A percentile compares a stretch with the other conserved stretches of the same genome.
Conservation (phyloP, 2,797 vertebrate species). For the Heterohyrax brucei region DNA sequence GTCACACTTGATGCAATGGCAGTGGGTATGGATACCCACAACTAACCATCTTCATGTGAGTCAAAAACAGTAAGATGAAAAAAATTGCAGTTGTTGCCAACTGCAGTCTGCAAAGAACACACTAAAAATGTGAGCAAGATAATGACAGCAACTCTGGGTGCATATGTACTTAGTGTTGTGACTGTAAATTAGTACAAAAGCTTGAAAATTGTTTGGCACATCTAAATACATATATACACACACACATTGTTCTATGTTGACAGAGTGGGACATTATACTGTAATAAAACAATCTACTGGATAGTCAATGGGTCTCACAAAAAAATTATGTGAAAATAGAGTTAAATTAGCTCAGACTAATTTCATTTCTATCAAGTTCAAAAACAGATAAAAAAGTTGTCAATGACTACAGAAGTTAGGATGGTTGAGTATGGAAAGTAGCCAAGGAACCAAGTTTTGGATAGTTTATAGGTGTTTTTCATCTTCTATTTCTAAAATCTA, state of each 20-base stretch:
- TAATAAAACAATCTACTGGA: background rate
- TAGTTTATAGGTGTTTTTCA: background rate
- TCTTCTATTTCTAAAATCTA: background rate
- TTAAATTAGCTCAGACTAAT: background rate
- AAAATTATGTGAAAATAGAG: background rate
- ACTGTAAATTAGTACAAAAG: background rate
- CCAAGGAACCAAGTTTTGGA: background rate
- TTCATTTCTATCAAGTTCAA: background rate
- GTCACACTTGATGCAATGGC: too few species aligned
- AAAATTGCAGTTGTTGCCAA: background rate
- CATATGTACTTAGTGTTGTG: background rate
- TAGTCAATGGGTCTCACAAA: background rate
- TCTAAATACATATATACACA: background rate
- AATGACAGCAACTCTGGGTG: background rate
- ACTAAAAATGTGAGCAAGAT: background rate
- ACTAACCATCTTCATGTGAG: too few species aligned
- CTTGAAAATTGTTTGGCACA: background rate
- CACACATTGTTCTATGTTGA: background rate
- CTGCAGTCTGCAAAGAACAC: background rate
- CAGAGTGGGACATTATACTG: background rate
- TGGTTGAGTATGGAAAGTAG: fast-evolving
- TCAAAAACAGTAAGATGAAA: background rate
- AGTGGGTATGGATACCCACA: too few species aligned
- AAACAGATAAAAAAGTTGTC: background rate
- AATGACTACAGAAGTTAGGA: background rate